Evolutionary conservation across 2,888 invertebrate species (phyloP).

Genomic region (Chrysolina americana): DNA sequence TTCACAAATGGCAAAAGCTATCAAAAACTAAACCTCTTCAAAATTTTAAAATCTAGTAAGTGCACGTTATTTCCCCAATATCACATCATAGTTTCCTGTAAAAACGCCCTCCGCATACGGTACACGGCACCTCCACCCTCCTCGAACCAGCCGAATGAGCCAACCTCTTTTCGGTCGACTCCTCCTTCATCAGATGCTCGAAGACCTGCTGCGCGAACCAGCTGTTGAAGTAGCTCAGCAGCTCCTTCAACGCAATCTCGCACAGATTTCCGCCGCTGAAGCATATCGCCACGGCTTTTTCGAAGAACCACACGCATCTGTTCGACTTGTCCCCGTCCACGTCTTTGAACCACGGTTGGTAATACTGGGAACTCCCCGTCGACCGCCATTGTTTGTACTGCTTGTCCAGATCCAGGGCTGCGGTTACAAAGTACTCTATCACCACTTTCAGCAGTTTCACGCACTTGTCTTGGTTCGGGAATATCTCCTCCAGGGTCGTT

Average conservation of each 20-base stretch:
- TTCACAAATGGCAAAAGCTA: not conserved
- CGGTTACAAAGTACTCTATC: slow-evolving; percentile 40
- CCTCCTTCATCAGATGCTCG: slow-evolving; percentile 38
- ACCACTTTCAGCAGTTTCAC: slow-evolving; percentile 37
- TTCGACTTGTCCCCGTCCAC: slow-evolving; percentile 44
- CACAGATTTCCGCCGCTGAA: slow-evolving; percentile 45
- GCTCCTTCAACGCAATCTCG: slow-evolving; percentile 46
- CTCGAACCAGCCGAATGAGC: slow-evolving; percentile 42
- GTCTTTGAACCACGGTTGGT: slow-evolving; percentile 44
- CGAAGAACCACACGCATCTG: slow-evolving; percentile 47
- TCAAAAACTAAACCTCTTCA: slow-evolving; percentile 3
- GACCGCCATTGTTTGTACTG: slow-evolving; percentile 48
- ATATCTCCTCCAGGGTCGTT: slow-evolving; percentile 43
- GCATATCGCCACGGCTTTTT: slow-evolving; percentile 41
- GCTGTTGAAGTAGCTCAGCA: slow-evolving; percentile 52
- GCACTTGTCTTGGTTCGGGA: slow-evolving; percentile 41
- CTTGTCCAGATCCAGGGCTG: slow-evolving; percentile 46
- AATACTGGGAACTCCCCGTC: slow-evolving; percentile 46
- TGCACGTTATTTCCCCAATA: not conserved
- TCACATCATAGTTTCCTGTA: slow-evolving; percentile 25
- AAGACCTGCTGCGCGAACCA: slow-evolving; percentile 50
- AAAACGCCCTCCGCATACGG: slow-evolving; percentile 52
- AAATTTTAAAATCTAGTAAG: slow-evolving; percentile 2
- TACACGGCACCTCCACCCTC: slow-evolving; percentile 44
- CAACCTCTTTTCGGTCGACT: slow-evolving; percentile 30